These are phyloP conservation scores for Melanotaenia duboulayi DNA, from an alignment of 2,113 vertebrate species.

Conservation along the genomic window DNA sequence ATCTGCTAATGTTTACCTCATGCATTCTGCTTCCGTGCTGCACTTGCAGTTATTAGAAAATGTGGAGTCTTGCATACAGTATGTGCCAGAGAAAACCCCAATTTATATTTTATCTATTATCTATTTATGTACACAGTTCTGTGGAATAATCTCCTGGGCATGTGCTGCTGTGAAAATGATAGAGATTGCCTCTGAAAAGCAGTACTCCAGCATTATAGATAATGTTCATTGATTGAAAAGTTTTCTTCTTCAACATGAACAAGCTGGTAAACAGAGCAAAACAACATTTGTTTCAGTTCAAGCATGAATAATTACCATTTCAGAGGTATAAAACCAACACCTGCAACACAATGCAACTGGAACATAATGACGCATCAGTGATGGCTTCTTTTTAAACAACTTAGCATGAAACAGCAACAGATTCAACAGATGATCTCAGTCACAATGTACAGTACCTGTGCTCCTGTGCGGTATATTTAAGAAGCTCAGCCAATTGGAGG, in stretches of 20 bases:
- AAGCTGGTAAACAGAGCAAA: slow-evolving; percentile 15
- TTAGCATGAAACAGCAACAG: slow-evolving; percentile 5
- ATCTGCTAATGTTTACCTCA: slow-evolving; percentile 57
- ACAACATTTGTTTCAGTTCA: slow-evolving; percentile 42
- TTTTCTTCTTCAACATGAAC: slow-evolving; percentile 12
- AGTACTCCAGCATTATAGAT: not conserved
- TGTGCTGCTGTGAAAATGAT: slow-evolving; percentile 2
- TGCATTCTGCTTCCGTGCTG: slow-evolving; percentile 9
- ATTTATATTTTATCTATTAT: slow-evolving; percentile 48
- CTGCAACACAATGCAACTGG: slow-evolving; percentile 45
- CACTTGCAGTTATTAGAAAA: slow-evolving; percentile 8
- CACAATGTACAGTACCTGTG: slow-evolving; percentile 86
- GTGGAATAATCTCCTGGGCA: not conserved
- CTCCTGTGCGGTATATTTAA: slow-evolving; percentile 98
- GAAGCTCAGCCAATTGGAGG: slow-evolving; percentile 95
- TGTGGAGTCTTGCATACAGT: not conserved
- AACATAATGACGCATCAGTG: slow-evolving; percentile 36
- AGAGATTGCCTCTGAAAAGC: not conserved
- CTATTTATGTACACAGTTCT: slow-evolving; percentile 12
- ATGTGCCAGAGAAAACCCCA: slow-evolving; percentile 27
- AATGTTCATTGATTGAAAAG: slow-evolving; percentile 28
- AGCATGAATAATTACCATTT: slow-evolving; percentile 28
- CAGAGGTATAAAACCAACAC: slow-evolving; percentile 27
- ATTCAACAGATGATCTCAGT: not conserved
- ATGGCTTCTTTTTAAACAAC: slow-evolving; percentile 14